phyloP scores from a whole-genome alignment of 2,888 invertebrate genomes.

The Nephrotoma guestfalica region DNA sequence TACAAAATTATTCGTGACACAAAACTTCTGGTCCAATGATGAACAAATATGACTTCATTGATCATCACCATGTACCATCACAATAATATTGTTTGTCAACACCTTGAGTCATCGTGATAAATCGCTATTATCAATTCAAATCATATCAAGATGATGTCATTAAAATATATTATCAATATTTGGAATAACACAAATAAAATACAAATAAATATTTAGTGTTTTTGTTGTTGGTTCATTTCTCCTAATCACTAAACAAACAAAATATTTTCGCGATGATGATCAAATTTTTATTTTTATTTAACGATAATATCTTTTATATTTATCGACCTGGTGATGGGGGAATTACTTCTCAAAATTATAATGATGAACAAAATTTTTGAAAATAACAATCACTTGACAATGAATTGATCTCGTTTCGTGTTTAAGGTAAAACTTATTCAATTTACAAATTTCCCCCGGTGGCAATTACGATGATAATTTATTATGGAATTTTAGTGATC shows the following conservation, averaged over 20 bases:
- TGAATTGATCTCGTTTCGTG: not conserved
- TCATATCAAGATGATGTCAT: not conserved
- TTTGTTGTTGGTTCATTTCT: not conserved
- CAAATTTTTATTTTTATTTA: not conserved
- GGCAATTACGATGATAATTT: not conserved
- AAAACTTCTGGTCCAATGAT: no score
- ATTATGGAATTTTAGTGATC: not conserved
- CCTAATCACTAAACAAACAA: not conserved
- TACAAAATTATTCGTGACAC: no score
- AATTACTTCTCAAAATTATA: not conserved
- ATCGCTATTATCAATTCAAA: not conserved
- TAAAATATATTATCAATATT: not conserved
- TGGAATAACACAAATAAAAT: not conserved
- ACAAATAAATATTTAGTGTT: not conserved
- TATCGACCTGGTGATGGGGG: not conserved
- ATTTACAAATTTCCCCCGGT: not conserved
- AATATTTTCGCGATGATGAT: not conserved
- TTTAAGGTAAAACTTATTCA: not conserved
- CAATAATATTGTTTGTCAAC: not conserved
- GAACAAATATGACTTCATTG: no score
- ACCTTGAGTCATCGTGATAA: not conserved
- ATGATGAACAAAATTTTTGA: not conserved
- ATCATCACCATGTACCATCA: no score
- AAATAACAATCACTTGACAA: not conserved
- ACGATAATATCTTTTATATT: not conserved